Evolutionary conservation across 2,797 vertebrate species (phyloP), one percentile per base, ranked within the genome.

Genomic region (Scleropages formosus): DNA sequence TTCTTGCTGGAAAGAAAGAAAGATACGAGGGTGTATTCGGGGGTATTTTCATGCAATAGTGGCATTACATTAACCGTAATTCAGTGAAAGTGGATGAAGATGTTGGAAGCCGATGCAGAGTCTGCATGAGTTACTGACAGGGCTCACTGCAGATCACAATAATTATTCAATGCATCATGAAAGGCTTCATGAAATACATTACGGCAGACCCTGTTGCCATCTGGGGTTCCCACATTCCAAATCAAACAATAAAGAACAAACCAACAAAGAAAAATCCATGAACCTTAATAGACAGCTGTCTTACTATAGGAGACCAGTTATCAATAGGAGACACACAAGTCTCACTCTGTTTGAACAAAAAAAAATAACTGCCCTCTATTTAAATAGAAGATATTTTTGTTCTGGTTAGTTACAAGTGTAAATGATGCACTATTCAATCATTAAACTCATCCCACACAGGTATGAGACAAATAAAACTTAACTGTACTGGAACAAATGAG

Each of bases 271-370:
- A 82, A 87, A 88, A 91, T 92, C 91, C 92, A 92, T 92, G 90
- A 89, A 87, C 89, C 89, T 89, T 90, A 90, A 92, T 90, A 90
- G 89, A 91, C 89, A 85, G 88, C 86, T 90, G 87, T 87, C 87
- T 86, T 91, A 16, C 46, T 70, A 18, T 53, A 56, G 18, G 2
- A 6, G 1, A 12, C 11, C 2, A 56, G 53, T 3, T 56, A 56
- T 9, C 3, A 3, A 12, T 56, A 56, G 12, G 3, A 53, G 18
- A 71, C 16, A 71, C 68, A 31, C 58, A n/a, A 2, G 2, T 39
- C 31, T 56, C 58, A 71, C 4, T 16, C 24, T 3, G 1, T 24
- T 71, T 39, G 31, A 2, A 39, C 2, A 2, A 39, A 39, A 39
- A n/a, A 56, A 53, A 22, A 12, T 11, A 27, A 56, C 56, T 71